phyloP scores from a whole-genome alignment of 1,140 invertebrate species.

The Cylas formicarius region DNA sequence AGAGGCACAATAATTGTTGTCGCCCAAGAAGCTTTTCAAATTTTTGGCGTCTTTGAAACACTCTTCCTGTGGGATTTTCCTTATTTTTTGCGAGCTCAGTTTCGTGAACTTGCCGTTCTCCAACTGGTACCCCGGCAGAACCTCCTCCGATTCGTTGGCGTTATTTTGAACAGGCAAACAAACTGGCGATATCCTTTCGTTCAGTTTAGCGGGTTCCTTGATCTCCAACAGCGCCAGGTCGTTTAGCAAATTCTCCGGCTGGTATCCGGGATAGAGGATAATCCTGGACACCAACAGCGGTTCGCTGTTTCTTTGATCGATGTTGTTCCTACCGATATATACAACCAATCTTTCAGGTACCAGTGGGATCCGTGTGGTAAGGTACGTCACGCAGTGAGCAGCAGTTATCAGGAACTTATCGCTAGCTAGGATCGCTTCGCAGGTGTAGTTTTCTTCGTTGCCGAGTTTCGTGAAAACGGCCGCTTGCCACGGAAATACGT shows the following conservation, averaged over 20 bases:
- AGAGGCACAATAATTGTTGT: background rate
- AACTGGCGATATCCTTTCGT: background rate
- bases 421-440: constrained; percentile 1
- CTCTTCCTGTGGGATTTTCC: background rate
- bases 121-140: background rate
- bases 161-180: background rate
- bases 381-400: constrained; percentile 6
- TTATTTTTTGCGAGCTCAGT: background rate
- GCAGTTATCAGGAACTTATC: background rate
- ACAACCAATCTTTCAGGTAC: background rate
- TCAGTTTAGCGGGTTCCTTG: background rate
- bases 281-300: background rate
- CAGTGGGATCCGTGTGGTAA: background rate
- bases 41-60: background rate
- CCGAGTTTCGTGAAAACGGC: background rate
- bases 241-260: constrained; percentile 1
- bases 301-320: background rate
- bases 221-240: constrained; percentile 5
- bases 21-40: background rate
- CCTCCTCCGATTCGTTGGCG: background rate
- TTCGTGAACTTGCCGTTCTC: background rate
- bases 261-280: constrained; percentile 3
- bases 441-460: background rate
- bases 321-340: background rate
- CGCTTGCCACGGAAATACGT: constrained; percentile 5